phyloP scores from a whole-genome alignment of 2,888 invertebrate species.

The Oligia fasciuncula region DNA sequence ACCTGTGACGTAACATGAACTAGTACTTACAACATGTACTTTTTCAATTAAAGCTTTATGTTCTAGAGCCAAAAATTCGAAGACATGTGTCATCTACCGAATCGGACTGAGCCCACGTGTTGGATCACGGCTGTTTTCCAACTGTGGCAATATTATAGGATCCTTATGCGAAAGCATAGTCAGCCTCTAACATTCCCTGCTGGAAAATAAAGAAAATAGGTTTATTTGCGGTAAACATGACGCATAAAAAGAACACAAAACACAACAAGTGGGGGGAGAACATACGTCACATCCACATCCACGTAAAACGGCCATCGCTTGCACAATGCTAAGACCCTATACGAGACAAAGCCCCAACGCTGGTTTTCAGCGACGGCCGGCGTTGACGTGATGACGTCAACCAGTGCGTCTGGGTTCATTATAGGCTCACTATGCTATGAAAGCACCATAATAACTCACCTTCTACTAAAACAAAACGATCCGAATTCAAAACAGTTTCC shows the following conservation, averaged over 20 bases:
- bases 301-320: background rate
- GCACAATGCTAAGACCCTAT: background rate
- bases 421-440: background rate
- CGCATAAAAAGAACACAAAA: too few relatives aligned
- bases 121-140: background rate
- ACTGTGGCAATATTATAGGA: background rate
- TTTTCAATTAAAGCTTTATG: background rate
- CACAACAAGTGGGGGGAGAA: background rate
- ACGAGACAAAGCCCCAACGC: background rate
- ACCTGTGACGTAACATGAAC: too few relatives aligned
- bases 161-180: background rate
- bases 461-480: background rate
- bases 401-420: background rate
- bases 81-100: background rate
- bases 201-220: background rate
- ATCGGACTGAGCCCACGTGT: background rate
- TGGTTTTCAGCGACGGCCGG: too few relatives aligned
- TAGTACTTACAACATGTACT: background rate
- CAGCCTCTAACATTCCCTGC: background rate
- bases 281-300: background rate
- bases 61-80: background rate
- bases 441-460: background rate
- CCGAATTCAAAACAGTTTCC: conserved; percentile 21
- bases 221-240: background rate
- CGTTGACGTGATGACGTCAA: too few relatives aligned